Evolutionary conservation across 2,888 invertebrate genomes (phyloP), one percentile per base, ranked within the genome.

Genomic region (Plemyria rubiginata): DNA sequence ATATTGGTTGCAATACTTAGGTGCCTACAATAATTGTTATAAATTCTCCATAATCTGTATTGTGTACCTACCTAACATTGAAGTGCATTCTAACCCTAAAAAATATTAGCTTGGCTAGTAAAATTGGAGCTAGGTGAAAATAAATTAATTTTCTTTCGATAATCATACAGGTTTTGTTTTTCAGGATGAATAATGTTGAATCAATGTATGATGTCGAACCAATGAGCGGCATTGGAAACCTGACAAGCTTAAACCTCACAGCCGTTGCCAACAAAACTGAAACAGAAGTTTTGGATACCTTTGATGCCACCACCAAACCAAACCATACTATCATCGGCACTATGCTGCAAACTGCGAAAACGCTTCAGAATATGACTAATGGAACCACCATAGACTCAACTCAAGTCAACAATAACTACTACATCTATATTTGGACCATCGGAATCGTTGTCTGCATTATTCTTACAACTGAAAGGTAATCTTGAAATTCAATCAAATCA

Each of bases 391-490:
- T 72, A 2, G 76, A 75, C 7, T 66, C 74, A 36, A 41, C 75
- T 70, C 66, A 66, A 45, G 45, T 88, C 57, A 84, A 88, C 56
- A 80, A 90, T 67, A 65, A 74, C 0, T 88, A 69, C 60, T 92
- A 87, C 68, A 94, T 95, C 72, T 93, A 92, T 67, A 86, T 95
- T 62, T 96, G 96, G 87, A 94, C 94, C 0, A 75, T 84, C 38
- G 93, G 94, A 52, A 95, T 96, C 65, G 45, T 94, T 0, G 88
- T 88, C 2, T 94, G 95, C 53, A 94, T 95, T 36, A 13, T 95
- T 4, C 84, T 95, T 43, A 95, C 95, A 6, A 94, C 94, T n/a
- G 84, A 79, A 73, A 90, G 93, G 93, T 92, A 57, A 74, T 75
- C 70, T 45, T 55, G 12, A n/a, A 2, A 12, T 22, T n/a, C 2